Evolutionary conservation across 2,113 vertebrate species (phyloP), one percentile per base, ranked within the genome.

Genomic region (Stegostoma tigrinum): DNA sequence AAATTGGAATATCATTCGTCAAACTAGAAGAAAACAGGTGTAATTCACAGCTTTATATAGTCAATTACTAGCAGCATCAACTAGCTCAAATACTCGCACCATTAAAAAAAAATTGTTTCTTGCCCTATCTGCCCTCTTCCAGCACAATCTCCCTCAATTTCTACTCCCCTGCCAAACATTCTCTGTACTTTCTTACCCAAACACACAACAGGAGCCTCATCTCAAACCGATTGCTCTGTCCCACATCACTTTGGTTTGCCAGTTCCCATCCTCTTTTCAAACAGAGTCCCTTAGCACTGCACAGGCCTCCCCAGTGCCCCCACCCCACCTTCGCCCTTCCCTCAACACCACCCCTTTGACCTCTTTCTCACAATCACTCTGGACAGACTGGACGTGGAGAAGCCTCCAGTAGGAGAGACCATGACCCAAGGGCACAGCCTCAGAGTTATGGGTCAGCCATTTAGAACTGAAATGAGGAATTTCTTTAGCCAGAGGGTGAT

Each of bases 1-100:
- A 99, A 97, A 99, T 98, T 17, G 98, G 98, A 96, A 99, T 98
- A 96, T 98, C 98, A 96, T 97, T 98, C 34, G 98, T 98, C 48
- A 99, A 97, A 96, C 98, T 99, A 95, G 86, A 96, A 75, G 96
- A 6, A 66, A 96, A 72, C 0, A 7, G 6, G 95, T 19, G 2
- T 15, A 38, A 30, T n/a, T 42, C 95, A 83, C 12, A 17, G 7
- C 34, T 78, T 48, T 45, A 3, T 61, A 61, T 12, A 61, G 55
- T 42, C 4, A 45, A 38, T 87, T 52, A 52, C 38, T 12, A 48
- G 86, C 21, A 30, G 48, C 2, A 7, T 5, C 52, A 55, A 14
- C 85, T 48, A 89, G 15, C 52, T 89, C 48, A 87, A 52, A 45
- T 14, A 86, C 5, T 17, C 42, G 2, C 38, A 12, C 55, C 55